Conservation (phyloP, 2,797 vertebrate genomes). For the Hippopotamyrus pictus region DNA sequence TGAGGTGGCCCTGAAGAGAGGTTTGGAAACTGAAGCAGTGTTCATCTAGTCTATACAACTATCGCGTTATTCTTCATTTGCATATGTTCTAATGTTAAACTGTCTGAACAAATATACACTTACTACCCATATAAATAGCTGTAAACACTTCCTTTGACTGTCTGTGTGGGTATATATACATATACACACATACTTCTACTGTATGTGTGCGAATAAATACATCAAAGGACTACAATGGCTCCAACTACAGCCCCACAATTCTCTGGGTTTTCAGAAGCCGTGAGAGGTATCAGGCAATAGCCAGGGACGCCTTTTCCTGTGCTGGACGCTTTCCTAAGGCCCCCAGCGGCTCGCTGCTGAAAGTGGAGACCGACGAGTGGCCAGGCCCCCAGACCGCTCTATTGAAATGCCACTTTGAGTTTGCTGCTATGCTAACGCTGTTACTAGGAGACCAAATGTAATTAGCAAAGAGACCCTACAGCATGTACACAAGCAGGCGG, state of each 20-base stretch:
- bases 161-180: background rate
- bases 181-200: background rate
- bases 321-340: background rate
- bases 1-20: background rate
- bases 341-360: background rate
- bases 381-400: background rate
- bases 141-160: background rate
- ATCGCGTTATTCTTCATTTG: background rate
- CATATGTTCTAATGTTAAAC: background rate
- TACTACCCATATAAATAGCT: background rate
- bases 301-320: background rate
- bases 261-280: background rate
- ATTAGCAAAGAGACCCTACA: background rate
- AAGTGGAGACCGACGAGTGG: background rate
- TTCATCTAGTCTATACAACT: background rate
- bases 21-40: background rate
- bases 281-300: background rate
- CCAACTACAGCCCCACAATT: constrained; percentile 27
- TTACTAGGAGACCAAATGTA: constrained; percentile 38
- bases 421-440: constrained; percentile 6
- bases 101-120: background rate
- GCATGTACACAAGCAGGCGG: background rate
- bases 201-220: background rate
- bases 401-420: constrained; percentile 5
- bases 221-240: background rate